Base-by-base conservation (phyloP, 2,797 vertebrate species). In the Diplodus puntazzo region DNA sequence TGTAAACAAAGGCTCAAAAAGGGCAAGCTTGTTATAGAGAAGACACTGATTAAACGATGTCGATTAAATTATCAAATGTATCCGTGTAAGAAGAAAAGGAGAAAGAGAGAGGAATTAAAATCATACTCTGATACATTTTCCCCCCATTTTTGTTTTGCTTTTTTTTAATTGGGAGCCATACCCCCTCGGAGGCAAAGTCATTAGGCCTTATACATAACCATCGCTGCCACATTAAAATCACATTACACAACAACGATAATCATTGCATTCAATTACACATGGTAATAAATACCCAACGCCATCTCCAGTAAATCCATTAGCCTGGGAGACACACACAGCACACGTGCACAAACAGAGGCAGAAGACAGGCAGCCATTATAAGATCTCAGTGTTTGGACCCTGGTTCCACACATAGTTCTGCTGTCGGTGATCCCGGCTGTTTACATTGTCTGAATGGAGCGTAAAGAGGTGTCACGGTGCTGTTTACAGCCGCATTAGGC, bases 241-340 rank as follows among this genome's bases (percentile, higher is more conserved):
- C 95, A 96, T 96, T 96, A 96, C 94, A 96, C 94, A 95, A 95
- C 94, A 95, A 95, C 93, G 87, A 95, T 95, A 95, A 96, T 95
- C 94, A 96, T 95, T 94, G 94, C 94, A 95, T 95, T 95, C 95
- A 96, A 95, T 96, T 96, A 96, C 94, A 95, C 92, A 88, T 94
- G 94, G 95, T 95, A 95, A 96, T 95, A 95, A 95, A 96, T 95
- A 95, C 93, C 91, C 89, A 62, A 92, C 89, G 84, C 92, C 92
- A 95, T 94, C 94, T 94, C 92, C 89, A 93, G 92, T 94, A 95
- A 95, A 95, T 96, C 95, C 95, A 96, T 96, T 95, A 95, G 93
- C 84, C 90, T 87, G 84, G 82, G 76, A 93, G 87, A 93, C 85
- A 88, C 83, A 89, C 84, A 87, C 54, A 68, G 60, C 66, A 61